A percentile compares a stretch with the other conserved stretches of the same genome.
Evolutionary conservation across 2,113 vertebrate genomes (phyloP).

Genomic region (Recurvirostra avosetta): DNA sequence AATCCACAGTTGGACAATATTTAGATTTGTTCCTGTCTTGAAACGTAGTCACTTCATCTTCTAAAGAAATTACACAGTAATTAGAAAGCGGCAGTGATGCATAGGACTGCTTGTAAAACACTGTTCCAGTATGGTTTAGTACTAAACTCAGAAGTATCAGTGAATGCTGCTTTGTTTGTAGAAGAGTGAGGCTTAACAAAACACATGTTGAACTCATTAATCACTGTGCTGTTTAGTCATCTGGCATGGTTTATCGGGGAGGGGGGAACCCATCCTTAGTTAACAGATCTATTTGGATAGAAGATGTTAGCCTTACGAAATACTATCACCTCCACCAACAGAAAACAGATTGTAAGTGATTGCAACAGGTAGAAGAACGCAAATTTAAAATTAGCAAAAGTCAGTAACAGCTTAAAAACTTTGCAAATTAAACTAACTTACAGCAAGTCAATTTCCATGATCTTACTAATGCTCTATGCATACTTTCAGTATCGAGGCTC

Average conservation of each 20-base stretch:
- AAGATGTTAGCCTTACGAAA: neutral
- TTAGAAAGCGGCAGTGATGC: conserved; percentile 38
- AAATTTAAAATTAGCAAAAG: neutral
- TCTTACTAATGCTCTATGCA: neutral
- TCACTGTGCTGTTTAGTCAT: neutral
- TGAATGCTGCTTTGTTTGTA: neutral
- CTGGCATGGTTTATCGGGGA: rapidly evolving
- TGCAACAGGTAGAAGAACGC: neutral
- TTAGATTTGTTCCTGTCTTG: conserved; percentile 52
- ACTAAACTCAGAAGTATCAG: neutral
- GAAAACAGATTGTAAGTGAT: neutral
- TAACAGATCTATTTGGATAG: rapidly evolving
- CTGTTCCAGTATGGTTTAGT: neutral
- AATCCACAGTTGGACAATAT: conserved; percentile 23
- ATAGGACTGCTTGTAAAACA: neutral
- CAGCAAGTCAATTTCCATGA: neutral
- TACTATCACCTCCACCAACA: neutral
- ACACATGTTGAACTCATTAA: neutral
- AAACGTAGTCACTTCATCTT: conserved; percentile 35
- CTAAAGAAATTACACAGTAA: conserved; percentile 67
- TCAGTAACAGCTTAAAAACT: neutral
- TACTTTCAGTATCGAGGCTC: neutral
- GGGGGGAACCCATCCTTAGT: neutral
- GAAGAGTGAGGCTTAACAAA: neutral
- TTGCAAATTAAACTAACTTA: neutral